Evolutionary conservation across 2,797 vertebrate genomes (phyloP), one percentile per base, ranked within the genome.

Genomic region (Cossypha caffra): DNA sequence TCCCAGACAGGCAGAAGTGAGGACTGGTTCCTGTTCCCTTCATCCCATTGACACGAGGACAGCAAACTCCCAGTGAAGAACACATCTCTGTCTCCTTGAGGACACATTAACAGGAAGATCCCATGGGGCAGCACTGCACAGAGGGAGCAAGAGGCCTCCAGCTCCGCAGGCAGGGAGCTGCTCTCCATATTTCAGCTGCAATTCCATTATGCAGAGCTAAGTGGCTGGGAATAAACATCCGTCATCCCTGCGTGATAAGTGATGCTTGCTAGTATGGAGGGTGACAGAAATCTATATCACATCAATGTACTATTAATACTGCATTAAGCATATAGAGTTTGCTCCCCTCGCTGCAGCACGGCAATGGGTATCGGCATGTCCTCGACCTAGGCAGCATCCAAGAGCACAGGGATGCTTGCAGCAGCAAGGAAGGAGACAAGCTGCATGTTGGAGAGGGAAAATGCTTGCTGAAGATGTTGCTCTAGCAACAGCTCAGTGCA

Each of bases 221-320:
- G 96, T 96, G 96, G 71, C 95, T 95, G 88, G 89, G 96, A 97
- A 98, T 96, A 97, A 98, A 96, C 89, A 97, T 97, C 96, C 72
- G 77, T 97, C 98, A 97, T 97, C 95, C 93, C 86, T 92, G 93
- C 1, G 67, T n/a, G 69, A 96, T 98, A 97, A 98, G 97, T 43
- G 63, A 97, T 97, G 97, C 97, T 95, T 95, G 97, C 98, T 97
- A 86, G 97, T 88, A 96, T 92, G 96, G 95, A 96, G 91, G 95
- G 95, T 97, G 97, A 97, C 98, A 97, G 97, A 98, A 98, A 98
- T 98, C 98, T 97, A 93, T 97, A 97, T 97, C 96, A 91, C 62
- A 89, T 96, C 74, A 68, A 97, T 82, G 92, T 95, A 94, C 97
- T 97, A 97, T 98, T 98, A 98, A 98, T 98, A 97, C 95, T 88